These are phyloP conservation scores for Athalia rosae DNA, from an alignment of 2,888 invertebrate species.

Conservation along the genomic window DNA sequence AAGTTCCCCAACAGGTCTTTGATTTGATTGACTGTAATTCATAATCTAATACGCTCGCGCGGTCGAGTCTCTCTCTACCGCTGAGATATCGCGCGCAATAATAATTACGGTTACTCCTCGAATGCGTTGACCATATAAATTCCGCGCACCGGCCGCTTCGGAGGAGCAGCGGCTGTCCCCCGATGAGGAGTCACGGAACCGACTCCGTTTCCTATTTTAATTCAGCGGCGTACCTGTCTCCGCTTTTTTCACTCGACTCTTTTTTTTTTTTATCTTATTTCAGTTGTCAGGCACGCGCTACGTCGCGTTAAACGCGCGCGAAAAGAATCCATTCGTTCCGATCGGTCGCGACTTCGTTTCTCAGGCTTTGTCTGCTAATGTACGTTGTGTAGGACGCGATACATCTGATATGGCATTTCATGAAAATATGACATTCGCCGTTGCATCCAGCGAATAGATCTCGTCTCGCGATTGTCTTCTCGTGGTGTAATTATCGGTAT, in stretches of 20 bases:
- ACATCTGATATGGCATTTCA: conserved; percentile 67
- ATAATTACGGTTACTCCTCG: conserved; percentile 44
- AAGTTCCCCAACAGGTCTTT: no score
- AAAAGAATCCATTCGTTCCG: not conserved
- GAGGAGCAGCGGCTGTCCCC: conserved; percentile 30
- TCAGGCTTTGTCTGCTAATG: not conserved
- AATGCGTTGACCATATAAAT: conserved; percentile 35
- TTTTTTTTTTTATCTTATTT: not conserved
- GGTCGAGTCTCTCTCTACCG: not conserved
- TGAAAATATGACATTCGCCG: conserved; percentile 64
- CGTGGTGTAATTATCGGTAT: conserved; percentile 69
- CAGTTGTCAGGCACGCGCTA: not conserved
- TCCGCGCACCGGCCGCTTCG: not conserved
- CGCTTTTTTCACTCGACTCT: not conserved
- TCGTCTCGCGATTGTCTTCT: conserved; percentile 51
- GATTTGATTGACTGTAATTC: conserved; percentile 41
- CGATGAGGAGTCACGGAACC: not conserved
- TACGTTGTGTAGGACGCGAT: not conserved
- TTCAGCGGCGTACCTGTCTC: not conserved
- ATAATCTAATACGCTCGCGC: conserved; percentile 31
- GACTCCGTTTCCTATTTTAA: not conserved
- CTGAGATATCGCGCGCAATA: conserved; percentile 27
- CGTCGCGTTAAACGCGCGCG: not conserved
- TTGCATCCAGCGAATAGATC: conserved; percentile 53
- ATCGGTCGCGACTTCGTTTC: conserved; percentile 11